Percentiles rank a stretch among this genome's conserved stretches.
Evolutionary conservation across 2,888 invertebrate species (phyloP).

Genomic region (Germaria angustata): DNA sequence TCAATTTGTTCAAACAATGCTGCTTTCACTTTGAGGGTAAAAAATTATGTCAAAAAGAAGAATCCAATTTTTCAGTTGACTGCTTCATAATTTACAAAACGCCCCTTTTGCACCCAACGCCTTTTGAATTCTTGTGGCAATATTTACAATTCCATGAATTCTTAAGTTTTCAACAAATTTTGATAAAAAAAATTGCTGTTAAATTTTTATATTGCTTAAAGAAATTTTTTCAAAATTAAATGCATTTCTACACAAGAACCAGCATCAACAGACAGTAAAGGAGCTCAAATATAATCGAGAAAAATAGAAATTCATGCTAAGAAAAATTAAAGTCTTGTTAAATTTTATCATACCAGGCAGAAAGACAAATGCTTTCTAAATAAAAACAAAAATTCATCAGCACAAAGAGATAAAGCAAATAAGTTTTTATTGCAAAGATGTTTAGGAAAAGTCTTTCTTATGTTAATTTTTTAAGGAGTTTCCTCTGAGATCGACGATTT

Average conservation of each 20-base stretch:
- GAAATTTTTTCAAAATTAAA: neutral
- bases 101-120: conserved; percentile 10
- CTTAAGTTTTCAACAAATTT: neutral
- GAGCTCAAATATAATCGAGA: too few relatives aligned
- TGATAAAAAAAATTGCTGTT: neutral
- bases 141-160: neutral
- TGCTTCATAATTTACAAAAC: conserved; percentile 79
- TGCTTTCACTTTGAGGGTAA: conserved; percentile 71
- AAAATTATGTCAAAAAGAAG: conserved; percentile 71
- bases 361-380: neutral
- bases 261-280: neutral
- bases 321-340: too few relatives aligned
- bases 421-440: too few relatives aligned
- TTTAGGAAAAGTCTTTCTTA: too few relatives aligned
- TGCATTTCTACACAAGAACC: neutral
- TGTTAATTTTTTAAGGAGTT: too few relatives aligned
- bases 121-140: conserved; percentile 8
- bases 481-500: too few relatives aligned
- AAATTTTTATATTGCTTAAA: conserved; percentile 25
- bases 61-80: conserved; percentile 80
- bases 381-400: too few relatives aligned
- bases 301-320: neutral
- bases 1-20: neutral
- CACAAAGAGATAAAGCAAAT: too few relatives aligned
- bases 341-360: neutral